Evolutionary conservation across 2,888 invertebrate species (phyloP).

Genomic region (Cosmia pyralina): DNA sequence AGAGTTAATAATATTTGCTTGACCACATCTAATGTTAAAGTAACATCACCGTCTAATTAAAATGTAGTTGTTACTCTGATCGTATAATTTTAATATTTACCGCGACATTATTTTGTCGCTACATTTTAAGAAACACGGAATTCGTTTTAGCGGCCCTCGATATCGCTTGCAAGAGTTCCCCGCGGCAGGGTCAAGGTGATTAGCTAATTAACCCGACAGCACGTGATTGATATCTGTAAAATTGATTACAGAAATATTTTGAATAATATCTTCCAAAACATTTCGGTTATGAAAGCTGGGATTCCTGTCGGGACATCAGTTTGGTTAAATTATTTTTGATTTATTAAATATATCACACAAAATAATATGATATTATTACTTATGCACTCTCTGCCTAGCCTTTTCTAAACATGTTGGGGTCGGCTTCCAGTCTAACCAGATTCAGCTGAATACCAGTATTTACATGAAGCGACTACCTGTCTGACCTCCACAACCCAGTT

Average conservation of each 20-base stretch:
- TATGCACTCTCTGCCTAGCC: too few species aligned
- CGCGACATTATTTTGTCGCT: conserved; percentile 40
- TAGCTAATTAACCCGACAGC: conserved; percentile 46
- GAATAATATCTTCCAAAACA: conserved; percentile 26
- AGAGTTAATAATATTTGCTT: background rate
- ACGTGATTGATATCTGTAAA: conserved; percentile 55
- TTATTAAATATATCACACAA: background rate
- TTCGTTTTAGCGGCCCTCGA: conserved; percentile 52
- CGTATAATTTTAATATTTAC: conserved; percentile 47
- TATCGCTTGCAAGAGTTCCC: conserved; percentile 30
- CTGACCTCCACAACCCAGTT: too few species aligned
- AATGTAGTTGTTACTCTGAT: conserved; percentile 32
- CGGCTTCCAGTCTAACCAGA: too few species aligned
- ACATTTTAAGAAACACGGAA: conserved; percentile 54
- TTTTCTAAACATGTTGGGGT: too few species aligned
- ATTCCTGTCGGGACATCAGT: background rate
- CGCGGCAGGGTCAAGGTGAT: conserved; percentile 47
- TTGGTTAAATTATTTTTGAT: background rate
- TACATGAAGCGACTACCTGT: too few species aligned
- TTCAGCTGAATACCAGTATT: too few species aligned
- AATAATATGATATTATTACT: background rate
- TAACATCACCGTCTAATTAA: conserved; percentile 36
- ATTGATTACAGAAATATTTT: conserved; percentile 35
- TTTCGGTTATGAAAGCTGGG: conserved; percentile 5
- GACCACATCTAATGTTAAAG: conserved; percentile 4